Base-by-base conservation (phyloP, 1,140 invertebrate species). In the Microplitis demolitor region DNA sequence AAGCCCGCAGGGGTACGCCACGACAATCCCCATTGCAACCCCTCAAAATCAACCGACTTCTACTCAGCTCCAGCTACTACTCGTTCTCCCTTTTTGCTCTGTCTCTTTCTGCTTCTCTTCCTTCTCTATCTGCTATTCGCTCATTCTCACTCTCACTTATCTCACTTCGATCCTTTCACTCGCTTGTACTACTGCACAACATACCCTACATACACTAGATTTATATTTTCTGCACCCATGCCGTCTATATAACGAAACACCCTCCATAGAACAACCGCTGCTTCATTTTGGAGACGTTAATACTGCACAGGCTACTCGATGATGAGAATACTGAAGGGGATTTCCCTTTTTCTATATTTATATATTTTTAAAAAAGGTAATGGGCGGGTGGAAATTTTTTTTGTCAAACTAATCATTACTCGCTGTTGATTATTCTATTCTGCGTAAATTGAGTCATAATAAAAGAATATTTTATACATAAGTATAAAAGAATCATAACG, bases 1-100 rank as follows among this genome's bases (percentile, higher is more conserved):
- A 80, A 86, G 85, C 85, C 85, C 86, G 85, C 86, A 87, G 86
- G 86, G 86, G 86, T 87, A 86, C 83, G 86, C 86, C 85, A 78
- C 86, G 85, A 87, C 86, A 87, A 87, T 84, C 85, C 82, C 85
- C 85, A 45, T 84, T 85, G 85, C 86, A 87, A 86, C 86, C 85
- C 86, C 86, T 87, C 85, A 87, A 87, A 87, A 87, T 86, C 86
- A 87, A 87, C 86, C 86, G 78, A 85, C 74, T 79, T 77, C 78
- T 77, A 79, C 78, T 78, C 79, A 71, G 76, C 71, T 75, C 77
- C 39, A 45, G 39, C 39, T 45, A 45, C 39, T 45, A 11, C 11
- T 45, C 6, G 11, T 45, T 45, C 39, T 75, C 64, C 62, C 70
- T 71, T 50, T 60, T 66, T 53, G 45, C 73, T 68, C 70, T 51